A percentile compares a stretch with the other conserved stretches of the same genome.
Conservation (phyloP, 2,888 invertebrate genomes). For the Phragmatobia fuliginosa region DNA sequence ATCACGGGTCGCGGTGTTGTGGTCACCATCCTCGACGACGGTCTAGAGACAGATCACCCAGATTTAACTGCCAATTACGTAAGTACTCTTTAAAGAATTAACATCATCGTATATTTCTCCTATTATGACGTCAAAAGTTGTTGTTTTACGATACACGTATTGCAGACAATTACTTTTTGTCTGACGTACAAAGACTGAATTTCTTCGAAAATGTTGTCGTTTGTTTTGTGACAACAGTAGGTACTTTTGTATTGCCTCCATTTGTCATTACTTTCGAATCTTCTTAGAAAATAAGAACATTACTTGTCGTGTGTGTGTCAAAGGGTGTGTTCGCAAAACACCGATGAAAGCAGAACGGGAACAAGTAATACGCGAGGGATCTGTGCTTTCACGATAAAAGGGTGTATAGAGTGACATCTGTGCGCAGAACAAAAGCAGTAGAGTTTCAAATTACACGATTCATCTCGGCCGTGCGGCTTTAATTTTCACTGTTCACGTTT, state of each 20-base stretch:
- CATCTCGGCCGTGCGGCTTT: conserved; percentile 69
- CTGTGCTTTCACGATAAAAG: conserved; percentile 53
- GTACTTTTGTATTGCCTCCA: conserved; percentile 23
- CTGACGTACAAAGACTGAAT: conserved; percentile 20
- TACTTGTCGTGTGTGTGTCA: conserved; percentile 30
- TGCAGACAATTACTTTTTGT: conserved; percentile 21
- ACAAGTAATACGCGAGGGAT: conserved; percentile 50
- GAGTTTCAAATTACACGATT: conserved; percentile 78
- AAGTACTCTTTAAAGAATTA: conserved; percentile 78
- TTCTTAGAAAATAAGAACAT: conserved; percentile 31
- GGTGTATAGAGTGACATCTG: conserved; percentile 66
- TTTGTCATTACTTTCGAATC: conserved; percentile 40
- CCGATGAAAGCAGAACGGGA: conserved; percentile 56
- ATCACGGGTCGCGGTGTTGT: conserved; percentile 97
- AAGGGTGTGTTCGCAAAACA: conserved; percentile 42
- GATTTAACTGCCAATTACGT: conserved; percentile 97
- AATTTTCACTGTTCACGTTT: conserved; percentile 71
- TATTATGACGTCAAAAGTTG: conserved; percentile 7
- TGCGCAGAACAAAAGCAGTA: conserved; percentile 66
- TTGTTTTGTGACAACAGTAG: conserved; percentile 34
- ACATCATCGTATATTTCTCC: conserved; percentile 12
- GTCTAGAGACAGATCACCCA: conserved; percentile 98
- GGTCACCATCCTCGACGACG: conserved; percentile 98
- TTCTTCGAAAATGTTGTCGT: conserved; percentile 30
- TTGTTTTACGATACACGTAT: conserved; percentile 20